phyloP scores from a whole-genome alignment of 2,113 vertebrate species.

The Puntigrus tetrazona region DNA sequence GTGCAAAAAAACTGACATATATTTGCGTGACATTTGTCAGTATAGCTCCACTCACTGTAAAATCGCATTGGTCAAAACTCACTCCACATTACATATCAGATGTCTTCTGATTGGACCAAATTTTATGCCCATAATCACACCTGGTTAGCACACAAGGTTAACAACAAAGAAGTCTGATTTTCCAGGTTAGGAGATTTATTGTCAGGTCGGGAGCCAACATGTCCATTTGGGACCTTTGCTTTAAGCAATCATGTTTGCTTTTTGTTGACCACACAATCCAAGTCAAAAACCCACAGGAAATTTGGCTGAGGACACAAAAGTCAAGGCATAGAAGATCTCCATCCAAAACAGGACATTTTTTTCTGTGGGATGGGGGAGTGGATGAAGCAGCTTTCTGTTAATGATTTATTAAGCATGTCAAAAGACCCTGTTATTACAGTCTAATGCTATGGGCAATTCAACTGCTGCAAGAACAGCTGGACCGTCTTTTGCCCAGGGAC shows the following conservation, averaged over 20 bases:
- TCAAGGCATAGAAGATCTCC: constrained; percentile 6
- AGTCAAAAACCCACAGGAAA: background rate
- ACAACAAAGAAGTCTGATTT: background rate
- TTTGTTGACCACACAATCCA: background rate
- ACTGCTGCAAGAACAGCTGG: constrained; percentile 49
- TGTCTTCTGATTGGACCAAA: background rate
- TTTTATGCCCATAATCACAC: background rate
- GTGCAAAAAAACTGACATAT: background rate
- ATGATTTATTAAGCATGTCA: constrained; percentile 52
- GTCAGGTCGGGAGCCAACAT: background rate
- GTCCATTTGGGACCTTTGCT: constrained; percentile 3
- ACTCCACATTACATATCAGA: background rate
- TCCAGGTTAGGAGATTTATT: background rate
- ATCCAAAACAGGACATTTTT: constrained; percentile 1
- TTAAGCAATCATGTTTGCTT: background rate
- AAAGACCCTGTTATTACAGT: constrained; percentile 52
- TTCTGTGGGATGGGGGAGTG: constrained; percentile 3
- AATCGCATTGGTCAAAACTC: background rate
- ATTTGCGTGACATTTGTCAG: background rate
- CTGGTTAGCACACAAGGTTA: background rate
- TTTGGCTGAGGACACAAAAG: constrained; percentile 12
- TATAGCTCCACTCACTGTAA: background rate
- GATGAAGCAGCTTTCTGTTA: constrained; percentile 31
- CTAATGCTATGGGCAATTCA: constrained; percentile 43
- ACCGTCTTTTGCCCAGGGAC: constrained; percentile 30